Evolutionary conservation across 2,113 vertebrate genomes (phyloP).

Genomic region (Cairina moschata): DNA sequence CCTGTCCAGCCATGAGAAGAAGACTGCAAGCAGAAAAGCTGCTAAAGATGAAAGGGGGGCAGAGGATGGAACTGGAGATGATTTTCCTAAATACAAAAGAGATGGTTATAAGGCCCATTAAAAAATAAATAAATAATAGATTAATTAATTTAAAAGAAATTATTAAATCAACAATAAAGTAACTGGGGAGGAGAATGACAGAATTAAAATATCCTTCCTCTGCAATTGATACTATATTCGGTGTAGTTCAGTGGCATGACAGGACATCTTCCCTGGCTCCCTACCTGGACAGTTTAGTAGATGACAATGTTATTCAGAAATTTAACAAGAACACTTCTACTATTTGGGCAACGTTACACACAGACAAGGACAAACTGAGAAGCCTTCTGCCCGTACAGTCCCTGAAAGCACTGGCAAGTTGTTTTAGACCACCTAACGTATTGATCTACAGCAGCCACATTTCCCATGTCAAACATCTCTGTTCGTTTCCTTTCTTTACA

Average conservation of each 20-base stretch:
- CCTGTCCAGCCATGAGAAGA: not conserved
- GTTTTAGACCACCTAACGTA: not conserved
- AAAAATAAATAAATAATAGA: too few species aligned
- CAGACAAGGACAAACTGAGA: not conserved
- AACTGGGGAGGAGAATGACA: not conserved
- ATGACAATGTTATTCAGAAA: not conserved
- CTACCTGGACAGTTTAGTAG: not conserved
- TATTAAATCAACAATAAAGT: not conserved
- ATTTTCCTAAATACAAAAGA: not conserved
- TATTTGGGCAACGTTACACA: accelerated
- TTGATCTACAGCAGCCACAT: not conserved
- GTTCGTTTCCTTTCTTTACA: not conserved
- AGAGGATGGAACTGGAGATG: not conserved
- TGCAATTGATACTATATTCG: not conserved
- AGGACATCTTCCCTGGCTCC: not conserved
- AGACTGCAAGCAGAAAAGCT: not conserved
- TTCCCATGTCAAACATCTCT: not conserved
- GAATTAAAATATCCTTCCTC: not conserved
- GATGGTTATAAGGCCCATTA: not conserved
- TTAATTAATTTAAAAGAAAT: too few species aligned
- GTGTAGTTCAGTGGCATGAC: not conserved
- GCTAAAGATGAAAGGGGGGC: not conserved
- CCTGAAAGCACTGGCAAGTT: not conserved
- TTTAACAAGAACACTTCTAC: not conserved
- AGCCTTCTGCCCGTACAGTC: not conserved